These are phyloP conservation scores for Acleris holmiana DNA, from an alignment of 2,888 invertebrate genomes.

Conservation along the genomic window DNA sequence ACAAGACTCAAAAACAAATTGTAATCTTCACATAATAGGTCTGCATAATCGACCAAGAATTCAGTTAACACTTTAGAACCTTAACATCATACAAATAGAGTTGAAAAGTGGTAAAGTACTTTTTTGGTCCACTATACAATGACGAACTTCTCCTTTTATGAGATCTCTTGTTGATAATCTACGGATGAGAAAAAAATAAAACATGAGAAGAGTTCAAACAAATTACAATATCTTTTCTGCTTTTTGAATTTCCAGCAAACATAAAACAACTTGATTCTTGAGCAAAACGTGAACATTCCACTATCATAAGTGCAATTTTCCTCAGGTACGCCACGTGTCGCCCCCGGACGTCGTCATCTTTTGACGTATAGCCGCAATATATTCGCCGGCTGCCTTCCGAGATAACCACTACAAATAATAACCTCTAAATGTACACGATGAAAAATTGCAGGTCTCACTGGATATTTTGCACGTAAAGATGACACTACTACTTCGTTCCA, in stretches of 20 bases:
- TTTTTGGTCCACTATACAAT: too few species aligned
- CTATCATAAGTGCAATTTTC: slow-evolving; percentile 22
- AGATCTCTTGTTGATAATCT: too few species aligned
- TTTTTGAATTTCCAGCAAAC: not conserved
- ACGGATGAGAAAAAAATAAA: too few species aligned
- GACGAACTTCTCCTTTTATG: too few species aligned
- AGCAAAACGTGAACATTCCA: slow-evolving; percentile 11
- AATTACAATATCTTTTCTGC: too few species aligned
- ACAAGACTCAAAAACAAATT: too few species aligned
- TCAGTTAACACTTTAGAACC: too few species aligned
- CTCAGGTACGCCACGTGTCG: slow-evolving; percentile 41
- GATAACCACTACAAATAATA: slow-evolving; percentile 48
- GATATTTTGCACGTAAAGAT: slow-evolving; percentile 11
- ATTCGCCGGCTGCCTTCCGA: slow-evolving; percentile 52
- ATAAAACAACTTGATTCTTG: slow-evolving; percentile 1
- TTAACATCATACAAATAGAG: too few species aligned
- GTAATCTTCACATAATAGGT: too few species aligned
- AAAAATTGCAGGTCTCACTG: slow-evolving; percentile 21
- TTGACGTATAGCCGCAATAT: slow-evolving; percentile 58
- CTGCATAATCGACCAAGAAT: too few species aligned
- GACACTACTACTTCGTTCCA: not conserved
- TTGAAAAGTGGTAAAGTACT: too few species aligned
- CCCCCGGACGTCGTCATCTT: slow-evolving; percentile 50
- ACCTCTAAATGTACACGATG: slow-evolving; percentile 32
- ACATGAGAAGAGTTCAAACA: too few species aligned